Conservation (phyloP, 1,140 invertebrate species). For the Euborellia annulipes region DNA sequence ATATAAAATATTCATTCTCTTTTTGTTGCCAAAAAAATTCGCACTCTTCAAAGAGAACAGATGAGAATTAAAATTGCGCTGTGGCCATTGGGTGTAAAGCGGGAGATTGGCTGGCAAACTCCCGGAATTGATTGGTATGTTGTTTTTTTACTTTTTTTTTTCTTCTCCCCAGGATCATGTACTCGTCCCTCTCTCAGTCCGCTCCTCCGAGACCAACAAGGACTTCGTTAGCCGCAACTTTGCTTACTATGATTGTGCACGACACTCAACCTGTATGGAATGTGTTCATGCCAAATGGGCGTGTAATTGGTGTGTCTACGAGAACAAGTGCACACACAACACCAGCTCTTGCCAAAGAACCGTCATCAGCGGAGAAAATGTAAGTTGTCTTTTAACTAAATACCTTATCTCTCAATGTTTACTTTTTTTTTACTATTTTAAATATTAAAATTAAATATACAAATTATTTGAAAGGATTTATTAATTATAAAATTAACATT, state of each 20-base stretch:
- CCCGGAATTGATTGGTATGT: too few species aligned
- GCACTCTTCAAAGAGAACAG: too few species aligned
- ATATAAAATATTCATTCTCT: too few species aligned
- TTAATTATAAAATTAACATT: too few species aligned
- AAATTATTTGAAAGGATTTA: too few species aligned
- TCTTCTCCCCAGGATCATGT: slow-evolving; percentile 51
- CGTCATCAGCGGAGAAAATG: slow-evolving; percentile 69
- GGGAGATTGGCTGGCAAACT: too few species aligned
- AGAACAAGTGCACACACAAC: slow-evolving; percentile 86
- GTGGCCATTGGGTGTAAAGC: too few species aligned
- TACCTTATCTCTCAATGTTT: neutral
- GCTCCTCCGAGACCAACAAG: slow-evolving; percentile 84
- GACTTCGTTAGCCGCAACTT: slow-evolving; percentile 89
- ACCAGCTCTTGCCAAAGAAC: slow-evolving; percentile 60
- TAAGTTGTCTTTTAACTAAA: slow-evolving; percentile 26
- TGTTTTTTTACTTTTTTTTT: too few species aligned
- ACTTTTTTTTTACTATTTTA: too few species aligned
- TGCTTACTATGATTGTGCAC: slow-evolving; percentile 85
- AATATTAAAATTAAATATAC: too few species aligned
- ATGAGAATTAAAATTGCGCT: too few species aligned
- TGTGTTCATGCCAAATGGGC: slow-evolving; percentile 81
- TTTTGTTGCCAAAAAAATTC: too few species aligned
- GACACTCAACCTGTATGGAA: slow-evolving; percentile 67
- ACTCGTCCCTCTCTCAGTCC: slow-evolving; percentile 77
- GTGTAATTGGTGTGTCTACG: slow-evolving; percentile 92